A percentile compares a stretch with the other conserved stretches of the same genome.
Conservation (phyloP, 35 echinoderm and acorn worm genomes). For the Heliocidaris tuberculata region DNA sequence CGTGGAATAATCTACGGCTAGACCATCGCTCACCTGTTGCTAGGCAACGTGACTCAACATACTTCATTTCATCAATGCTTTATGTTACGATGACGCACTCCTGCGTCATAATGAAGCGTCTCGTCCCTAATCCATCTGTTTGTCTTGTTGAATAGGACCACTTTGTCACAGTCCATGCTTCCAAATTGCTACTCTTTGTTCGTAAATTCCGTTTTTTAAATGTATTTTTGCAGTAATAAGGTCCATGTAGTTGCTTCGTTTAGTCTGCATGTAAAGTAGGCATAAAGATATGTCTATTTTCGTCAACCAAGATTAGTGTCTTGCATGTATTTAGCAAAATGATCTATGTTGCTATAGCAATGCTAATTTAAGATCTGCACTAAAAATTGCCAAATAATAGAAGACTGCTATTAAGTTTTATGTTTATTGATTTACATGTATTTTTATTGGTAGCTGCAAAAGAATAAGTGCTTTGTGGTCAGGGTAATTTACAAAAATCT, state of each 20-base stretch:
- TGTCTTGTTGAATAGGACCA: not conserved
- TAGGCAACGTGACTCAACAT: conserved; percentile 2
- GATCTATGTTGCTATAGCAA: not conserved
- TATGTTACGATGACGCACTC: not conserved
- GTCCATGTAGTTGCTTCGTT: not conserved
- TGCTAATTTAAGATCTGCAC: not conserved
- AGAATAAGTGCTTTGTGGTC: no score
- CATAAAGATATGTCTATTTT: not conserved
- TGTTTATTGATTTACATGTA: not conserved
- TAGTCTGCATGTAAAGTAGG: not conserved
- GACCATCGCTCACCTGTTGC: not conserved
- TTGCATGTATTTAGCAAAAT: not conserved
- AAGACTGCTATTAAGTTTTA: no score
- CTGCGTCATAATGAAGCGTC: not conserved
- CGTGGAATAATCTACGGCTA: not conserved
- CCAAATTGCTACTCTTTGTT: not conserved
- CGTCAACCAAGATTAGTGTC: not conserved
- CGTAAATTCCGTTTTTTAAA: not conserved
- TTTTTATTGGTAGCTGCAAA: not conserved
- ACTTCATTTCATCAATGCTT: not conserved
- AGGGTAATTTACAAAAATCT: no score
- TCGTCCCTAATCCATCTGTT: not conserved
- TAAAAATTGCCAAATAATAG: no score
- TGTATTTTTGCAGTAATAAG: not conserved
- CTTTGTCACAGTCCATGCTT: not conserved